Evolutionary conservation across 2,113 vertebrate genomes (phyloP), one percentile per base, ranked within the genome.

Genomic region (Clupea harengus): DNA sequence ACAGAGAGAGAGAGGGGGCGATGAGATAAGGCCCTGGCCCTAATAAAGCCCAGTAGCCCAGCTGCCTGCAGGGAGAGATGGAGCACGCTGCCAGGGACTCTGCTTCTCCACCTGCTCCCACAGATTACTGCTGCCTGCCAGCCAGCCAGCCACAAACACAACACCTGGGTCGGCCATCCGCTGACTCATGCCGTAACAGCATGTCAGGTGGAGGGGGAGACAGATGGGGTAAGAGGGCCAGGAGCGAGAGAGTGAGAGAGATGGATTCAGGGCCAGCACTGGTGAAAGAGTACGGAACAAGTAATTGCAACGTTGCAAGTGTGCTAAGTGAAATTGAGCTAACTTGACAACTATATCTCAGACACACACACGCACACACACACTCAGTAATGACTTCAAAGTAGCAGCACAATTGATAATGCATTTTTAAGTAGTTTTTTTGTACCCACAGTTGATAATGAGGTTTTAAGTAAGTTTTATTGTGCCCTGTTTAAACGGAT

Each of bases 141-240:
- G 72, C 72, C 72, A 13, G 32, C 72, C 72, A 78, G 72, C 72
- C 72, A 13, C 72, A 78, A 78, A 78, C 28, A 72, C 64, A 72
- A 72, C 72, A 78, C 72, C 72, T 78, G 72, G 25, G 72, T 78
- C 72, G 72, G 28, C 28, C 72, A 44, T 32, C 11, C 72, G 72
- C 72, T 78, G 72, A 78, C 72, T 78, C 72, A 78, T 78, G 28
- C 25, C 32, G 25, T 10, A 32, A 32, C 72, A 78, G 72, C 32
- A 28, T 15, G 13, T 32, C 25, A 78, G 39, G 11, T 1, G 13
- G 28, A 32, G 32, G 72, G 72, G 11, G 72, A 44, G 28, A 32
- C 15, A 32, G 72, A 39, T 28, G 28, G 32, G 39, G 28, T 3
- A 32, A 17, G 72, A 39, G 13, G 72, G 32, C 3, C 28, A 47